These are phyloP conservation scores for Dromococcyx pavoninus DNA, from an alignment of 2,797 vertebrate species.

Conservation along the genomic window DNA sequence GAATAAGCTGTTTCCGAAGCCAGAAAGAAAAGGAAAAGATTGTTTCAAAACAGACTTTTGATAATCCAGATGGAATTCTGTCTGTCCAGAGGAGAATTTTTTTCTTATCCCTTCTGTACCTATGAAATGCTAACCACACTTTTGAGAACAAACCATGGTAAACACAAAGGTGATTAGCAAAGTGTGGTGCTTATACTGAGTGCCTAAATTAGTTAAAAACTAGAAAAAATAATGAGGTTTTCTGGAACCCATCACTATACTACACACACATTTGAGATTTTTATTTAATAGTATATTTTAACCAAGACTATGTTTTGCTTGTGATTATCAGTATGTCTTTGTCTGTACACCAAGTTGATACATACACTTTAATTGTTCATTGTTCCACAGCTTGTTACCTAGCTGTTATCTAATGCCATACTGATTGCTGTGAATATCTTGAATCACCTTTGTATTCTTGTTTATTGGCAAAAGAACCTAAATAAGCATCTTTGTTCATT, in stretches of 20 bases:
- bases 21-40: neutral
- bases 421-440: neutral
- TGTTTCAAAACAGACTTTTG: neutral
- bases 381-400: neutral
- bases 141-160: neutral
- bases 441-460: neutral
- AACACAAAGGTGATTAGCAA: neutral
- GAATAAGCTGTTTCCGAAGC: neutral
- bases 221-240: neutral
- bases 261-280: neutral
- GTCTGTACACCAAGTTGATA: neutral
- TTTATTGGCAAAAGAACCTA: neutral
- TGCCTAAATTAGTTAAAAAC: neutral
- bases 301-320: neutral
- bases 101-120: neutral
- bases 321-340: neutral
- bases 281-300: neutral
- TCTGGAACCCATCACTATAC: neutral
- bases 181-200: neutral
- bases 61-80: neutral
- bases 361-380: neutral
- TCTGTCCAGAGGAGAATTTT: neutral
- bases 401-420: neutral
- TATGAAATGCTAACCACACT: neutral
- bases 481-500: neutral